phyloP scores from a whole-genome alignment of 2,113 vertebrate genomes.

The Telmatochromis sp. region DNA sequence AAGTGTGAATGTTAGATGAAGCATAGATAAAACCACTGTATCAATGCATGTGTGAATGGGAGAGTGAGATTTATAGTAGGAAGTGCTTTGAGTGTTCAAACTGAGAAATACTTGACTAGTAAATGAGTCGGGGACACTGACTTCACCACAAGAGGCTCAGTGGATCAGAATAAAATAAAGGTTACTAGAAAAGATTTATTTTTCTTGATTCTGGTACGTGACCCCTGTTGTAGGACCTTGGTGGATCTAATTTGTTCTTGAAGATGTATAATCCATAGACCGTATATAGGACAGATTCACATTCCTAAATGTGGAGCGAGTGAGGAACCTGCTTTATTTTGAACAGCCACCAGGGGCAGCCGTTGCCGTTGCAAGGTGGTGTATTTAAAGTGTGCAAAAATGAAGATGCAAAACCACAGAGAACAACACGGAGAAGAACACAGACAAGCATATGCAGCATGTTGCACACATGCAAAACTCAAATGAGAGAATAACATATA shows the following conservation, averaged over 20 bases:
- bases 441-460: background rate
- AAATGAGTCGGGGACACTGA: background rate
- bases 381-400: background rate
- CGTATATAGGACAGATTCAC: background rate
- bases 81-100: background rate
- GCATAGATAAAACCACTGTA: background rate
- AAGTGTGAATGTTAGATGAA: background rate
- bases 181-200: background rate
- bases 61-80: background rate
- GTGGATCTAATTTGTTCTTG: background rate
- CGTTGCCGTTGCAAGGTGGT: background rate
- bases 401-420: background rate
- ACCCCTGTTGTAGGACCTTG: background rate
- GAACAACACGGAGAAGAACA: fast-evolving
- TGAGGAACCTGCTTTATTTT: background rate
- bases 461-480: background rate
- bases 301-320: background rate
- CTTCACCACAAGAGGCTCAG: background rate
- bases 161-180: background rate
- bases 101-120: background rate
- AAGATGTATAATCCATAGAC: background rate
- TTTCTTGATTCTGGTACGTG: background rate
- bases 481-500: background rate
- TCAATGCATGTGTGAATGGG: background rate
- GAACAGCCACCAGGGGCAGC: background rate